phyloP scores from a whole-genome alignment of 1,140 invertebrate species.

The Drosophila aff. region DNA sequence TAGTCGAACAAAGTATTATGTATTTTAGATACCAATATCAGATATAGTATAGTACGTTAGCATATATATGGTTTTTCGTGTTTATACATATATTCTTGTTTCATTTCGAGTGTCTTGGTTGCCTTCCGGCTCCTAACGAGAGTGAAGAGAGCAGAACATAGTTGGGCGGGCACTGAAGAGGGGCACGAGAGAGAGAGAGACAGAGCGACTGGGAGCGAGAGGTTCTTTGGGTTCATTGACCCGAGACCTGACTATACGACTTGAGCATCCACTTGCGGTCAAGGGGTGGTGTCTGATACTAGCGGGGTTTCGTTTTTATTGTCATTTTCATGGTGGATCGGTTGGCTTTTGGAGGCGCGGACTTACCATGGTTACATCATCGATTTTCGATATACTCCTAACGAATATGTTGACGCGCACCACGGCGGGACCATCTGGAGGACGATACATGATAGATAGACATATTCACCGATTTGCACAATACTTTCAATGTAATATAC shows the following conservation, averaged over 20 bases:
- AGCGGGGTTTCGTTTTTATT: constrained; percentile 7
- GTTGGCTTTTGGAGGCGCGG: constrained; percentile 55
- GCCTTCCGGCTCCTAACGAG: constrained; percentile 32
- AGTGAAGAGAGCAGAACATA: constrained; percentile 21
- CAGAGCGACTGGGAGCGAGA: constrained; percentile 1
- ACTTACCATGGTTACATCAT: constrained; percentile 99
- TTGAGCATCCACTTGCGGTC: constrained; percentile 31
- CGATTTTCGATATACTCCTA: constrained; percentile 99
- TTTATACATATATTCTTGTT: constrained; percentile 44
- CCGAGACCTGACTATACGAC: constrained; percentile 23
- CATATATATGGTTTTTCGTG: constrained; percentile 50
- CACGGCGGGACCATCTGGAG: constrained; percentile 94
- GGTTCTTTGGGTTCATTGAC: constrained; percentile 22
- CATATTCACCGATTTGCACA: constrained; percentile 68
- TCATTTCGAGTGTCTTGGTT: constrained; percentile 35
- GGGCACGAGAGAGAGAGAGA: not conserved
- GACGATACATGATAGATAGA: constrained; percentile 85
- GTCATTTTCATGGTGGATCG: constrained; percentile 34
- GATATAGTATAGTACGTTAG: constrained; percentile 64
- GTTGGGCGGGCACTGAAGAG: constrained; percentile 6
- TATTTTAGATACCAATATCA: constrained; percentile 73
- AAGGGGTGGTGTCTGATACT: constrained; percentile 31
- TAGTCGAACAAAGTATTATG: constrained; percentile 64
- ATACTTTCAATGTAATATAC: constrained; percentile 66
- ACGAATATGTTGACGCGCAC: constrained; percentile 98